These are phyloP conservation scores for Amphilophus citrinellus DNA, from an alignment of 2,113 vertebrate genomes.

Conservation along the genomic window DNA sequence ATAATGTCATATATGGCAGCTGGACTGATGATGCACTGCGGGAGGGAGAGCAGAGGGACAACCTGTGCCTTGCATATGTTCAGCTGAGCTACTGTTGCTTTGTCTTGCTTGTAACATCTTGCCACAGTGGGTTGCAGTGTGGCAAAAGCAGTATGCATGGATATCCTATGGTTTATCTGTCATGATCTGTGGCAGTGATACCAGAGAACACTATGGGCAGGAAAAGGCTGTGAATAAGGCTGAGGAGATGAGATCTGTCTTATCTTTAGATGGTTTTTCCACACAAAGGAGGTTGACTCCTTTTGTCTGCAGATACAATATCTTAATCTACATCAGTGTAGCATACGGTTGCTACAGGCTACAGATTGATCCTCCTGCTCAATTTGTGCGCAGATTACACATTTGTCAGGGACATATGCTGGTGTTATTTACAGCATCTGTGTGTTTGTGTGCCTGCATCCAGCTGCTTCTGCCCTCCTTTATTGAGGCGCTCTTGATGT, in stretches of 20 bases:
- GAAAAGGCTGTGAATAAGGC: slow-evolving; percentile 20
- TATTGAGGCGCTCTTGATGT: slow-evolving; percentile 4
- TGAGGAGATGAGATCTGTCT: slow-evolving; percentile 41
- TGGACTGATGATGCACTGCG: not conserved
- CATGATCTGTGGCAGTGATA: slow-evolving; percentile 15
- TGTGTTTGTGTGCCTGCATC: slow-evolving; percentile 5
- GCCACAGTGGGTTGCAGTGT: slow-evolving; percentile 6
- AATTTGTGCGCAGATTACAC: slow-evolving; percentile 19
- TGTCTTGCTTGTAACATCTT: slow-evolving; percentile 24
- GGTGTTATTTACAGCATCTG: slow-evolving; percentile 45
- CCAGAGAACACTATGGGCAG: not conserved
- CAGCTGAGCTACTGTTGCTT: slow-evolving; percentile 24
- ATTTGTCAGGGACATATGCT: slow-evolving; percentile 32
- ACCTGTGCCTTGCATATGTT: slow-evolving; percentile 30
- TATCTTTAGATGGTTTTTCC: slow-evolving; percentile 40
- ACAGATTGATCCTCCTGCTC: slow-evolving; percentile 21
- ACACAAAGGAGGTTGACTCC: slow-evolving; percentile 39
- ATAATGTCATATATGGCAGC: not conserved
- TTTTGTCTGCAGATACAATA: slow-evolving; percentile 59
- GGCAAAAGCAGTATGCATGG: not conserved
- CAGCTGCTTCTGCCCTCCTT: slow-evolving; percentile 33
- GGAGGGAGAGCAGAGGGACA: not conserved
- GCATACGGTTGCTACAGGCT: slow-evolving; percentile 27
- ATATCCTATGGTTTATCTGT: slow-evolving; percentile 34
- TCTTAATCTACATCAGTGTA: slow-evolving; percentile 52